Base-by-base conservation (phyloP, 2,888 invertebrate genomes). In the Micoletzkya japonica region DNA sequence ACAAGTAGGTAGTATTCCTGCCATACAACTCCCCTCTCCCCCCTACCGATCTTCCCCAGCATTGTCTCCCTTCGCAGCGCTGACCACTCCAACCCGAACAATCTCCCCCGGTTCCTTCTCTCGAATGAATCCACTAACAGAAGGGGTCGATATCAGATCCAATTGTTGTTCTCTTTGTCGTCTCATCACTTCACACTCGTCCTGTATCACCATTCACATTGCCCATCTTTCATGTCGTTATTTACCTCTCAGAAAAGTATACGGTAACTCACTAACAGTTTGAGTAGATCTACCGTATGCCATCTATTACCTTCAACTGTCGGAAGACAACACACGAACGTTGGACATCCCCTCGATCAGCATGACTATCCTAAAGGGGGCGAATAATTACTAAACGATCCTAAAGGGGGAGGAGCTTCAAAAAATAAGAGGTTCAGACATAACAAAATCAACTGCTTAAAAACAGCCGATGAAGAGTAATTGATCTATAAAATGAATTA, bases 311-410 rank as follows among this genome's bases (percentile, higher is more conserved):
- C 80, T 93, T 92, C 83, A 98, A 92, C 83, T 96, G 95, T 86
- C 94, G 93, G 86, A 93, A 98, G 49, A 97, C 93, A 77, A 91
- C 91, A 75, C 94, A 92, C 56, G 96, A 94, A 76, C 97, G 90
- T 87, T 97, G 96, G 0, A 95, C 93, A 86, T 98, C 96, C 0
- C 97, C 97, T 77, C 96, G 90, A 87, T 98, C 98, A 0, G 92
- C 91, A 87, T 98, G 95, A 77, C 91, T 92, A 86, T 95, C 95
- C 88, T 88, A 74, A n/a, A 50, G 37, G 61, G 32, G 52, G 57
- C 7, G 56, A 54, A 44, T 37, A 26, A 28, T 70, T 14, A 39
- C 34, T 34, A 61, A 36, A 34, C 58, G 66, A 7, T 10, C 7
- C 17, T 17, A n/a, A 24, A 54, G 14, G 26, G 54, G 14, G 7